phyloP scores from a whole-genome alignment of 2,113 vertebrate species.

The Monopterus albus region DNA sequence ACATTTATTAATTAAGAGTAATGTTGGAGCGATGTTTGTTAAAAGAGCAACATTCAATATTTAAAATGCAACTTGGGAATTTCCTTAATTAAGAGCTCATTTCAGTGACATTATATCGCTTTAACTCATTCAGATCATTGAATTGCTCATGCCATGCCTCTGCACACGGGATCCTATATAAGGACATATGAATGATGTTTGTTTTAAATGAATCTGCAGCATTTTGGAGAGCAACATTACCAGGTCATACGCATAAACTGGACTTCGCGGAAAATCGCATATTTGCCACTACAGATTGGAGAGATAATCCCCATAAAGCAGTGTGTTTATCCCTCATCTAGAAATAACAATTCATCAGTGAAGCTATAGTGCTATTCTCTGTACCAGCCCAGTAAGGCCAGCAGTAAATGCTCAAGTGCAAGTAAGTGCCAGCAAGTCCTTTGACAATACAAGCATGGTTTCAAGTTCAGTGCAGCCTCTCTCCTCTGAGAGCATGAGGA shows the following conservation, averaged over 20 bases:
- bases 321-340: conserved; percentile 81
- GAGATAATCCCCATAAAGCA: conserved; percentile 80
- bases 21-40: too few relatives aligned
- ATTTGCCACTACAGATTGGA: conserved; percentile 57
- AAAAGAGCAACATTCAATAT: not conserved
- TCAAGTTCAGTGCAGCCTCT: conserved; percentile 85
- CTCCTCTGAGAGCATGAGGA: conserved; percentile 67
- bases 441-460: conserved; percentile 88
- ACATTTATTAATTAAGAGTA: too few relatives aligned
- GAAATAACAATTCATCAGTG: conserved; percentile 87
- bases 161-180: not conserved
- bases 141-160: too few relatives aligned
- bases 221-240: not conserved
- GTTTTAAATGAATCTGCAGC: not conserved
- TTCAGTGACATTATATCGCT: not conserved
- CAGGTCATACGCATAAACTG: not conserved
- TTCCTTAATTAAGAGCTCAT: not conserved
- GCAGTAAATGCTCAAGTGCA: conserved; percentile 90
- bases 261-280: conserved; percentile 65
- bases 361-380: conserved; percentile 90
- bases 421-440: conserved; percentile 90
- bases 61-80: not conserved
- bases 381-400: conserved; percentile 86
- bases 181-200: not conserved
- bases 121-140: not conserved